Base-by-base conservation (phyloP, 2,888 invertebrate species). In the Plagodis pulveraria region DNA sequence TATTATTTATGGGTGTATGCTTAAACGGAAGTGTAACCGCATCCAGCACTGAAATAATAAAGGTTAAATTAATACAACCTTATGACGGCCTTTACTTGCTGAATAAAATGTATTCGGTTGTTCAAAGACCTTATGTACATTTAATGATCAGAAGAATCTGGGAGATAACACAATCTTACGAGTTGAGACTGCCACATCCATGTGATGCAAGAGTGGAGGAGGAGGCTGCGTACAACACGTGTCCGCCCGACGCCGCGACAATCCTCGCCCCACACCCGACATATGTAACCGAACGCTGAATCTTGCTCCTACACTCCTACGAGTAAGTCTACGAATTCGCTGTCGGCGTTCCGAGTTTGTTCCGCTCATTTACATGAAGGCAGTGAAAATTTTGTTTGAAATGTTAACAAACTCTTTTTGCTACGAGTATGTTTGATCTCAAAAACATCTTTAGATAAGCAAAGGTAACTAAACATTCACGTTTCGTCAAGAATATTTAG, bases 321-420 rank as follows among this genome's bases (percentile, higher is more conserved):
- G 9, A 45, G 2, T 40, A 11, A 41, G 50, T 76, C 77, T 75
- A 81, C 82, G 84, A 83, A 85, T 84, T 83, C 84, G 78, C 75
- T 74, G 74, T 76, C 81, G 7, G n/a, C 46, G 11, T 81, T 81
- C 76, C 72, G 77, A 86, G 79, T 88, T 87, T 88, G 87, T 86
- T 84, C 80, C 80, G 75, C 79, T 80, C 78, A 88, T 87, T 89
- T 84, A 88, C 86, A 87, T 88, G 40, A 83, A 6, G 42, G 77
- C 76, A 77, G 77, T 80, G 81, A 78, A 73, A 78, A 81, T 85
- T 85, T 80, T 77, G 80, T 81, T 77, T 81, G 81, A 78, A 69
- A 71, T 80, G 82, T 33, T 7, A 22, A 22, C 4, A 22, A 22
- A 4, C 22, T 22, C 22, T 22, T 22, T 22, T 22, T 22, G 22